Evolutionary conservation across 1,140 invertebrate genomes (phyloP), one percentile per base, ranked within the genome.

Genomic region (Sipha flava): DNA sequence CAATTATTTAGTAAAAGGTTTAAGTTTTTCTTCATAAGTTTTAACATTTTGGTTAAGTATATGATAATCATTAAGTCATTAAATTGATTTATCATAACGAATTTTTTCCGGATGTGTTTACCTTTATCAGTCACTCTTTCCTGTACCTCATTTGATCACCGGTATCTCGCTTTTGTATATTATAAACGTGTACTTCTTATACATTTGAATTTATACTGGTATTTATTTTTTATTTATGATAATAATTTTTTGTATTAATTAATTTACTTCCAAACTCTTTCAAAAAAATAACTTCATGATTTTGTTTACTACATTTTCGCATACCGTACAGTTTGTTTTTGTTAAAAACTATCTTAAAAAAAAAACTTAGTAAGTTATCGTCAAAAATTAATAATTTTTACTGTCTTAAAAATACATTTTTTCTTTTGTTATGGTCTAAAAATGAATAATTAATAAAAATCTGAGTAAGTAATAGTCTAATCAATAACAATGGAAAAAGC

Each of bases 401-500:
- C n/a, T 45, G 6, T 31, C 40, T 70, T 16, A 23, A 29, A 14
- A n/a, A 37, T 23, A 47, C 3, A 29, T 45, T 29, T 68, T 68
- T 45, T 47, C 40, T 47, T 47, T 70, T 70, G 66, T 70, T 70
- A 31, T 12, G 1, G 23, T 29, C 23, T 18, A 47, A 70, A 70
- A 70, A 70, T 29, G 16, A 6, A 29, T 47, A 47, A 75, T 52
- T 75, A 75, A 75, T 52, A 75, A 75, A 75, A 37, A 75, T 29
- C 31, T 18, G 47, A 9, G n/a, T 21, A 21, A 49, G 70, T 54
- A 75, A 75, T 75, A 75, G 29, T 75, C 12, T 34, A 72, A 72
- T 72, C 68, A 34, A 52, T 72, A 72, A 75, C 70, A 75, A 75
- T 75, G 31, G 29, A 49, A 52, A 68, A 21, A 26, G 64, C 40